phyloP scores from a whole-genome alignment of 2,113 vertebrate genomes.

The Carassius auratus region DNA sequence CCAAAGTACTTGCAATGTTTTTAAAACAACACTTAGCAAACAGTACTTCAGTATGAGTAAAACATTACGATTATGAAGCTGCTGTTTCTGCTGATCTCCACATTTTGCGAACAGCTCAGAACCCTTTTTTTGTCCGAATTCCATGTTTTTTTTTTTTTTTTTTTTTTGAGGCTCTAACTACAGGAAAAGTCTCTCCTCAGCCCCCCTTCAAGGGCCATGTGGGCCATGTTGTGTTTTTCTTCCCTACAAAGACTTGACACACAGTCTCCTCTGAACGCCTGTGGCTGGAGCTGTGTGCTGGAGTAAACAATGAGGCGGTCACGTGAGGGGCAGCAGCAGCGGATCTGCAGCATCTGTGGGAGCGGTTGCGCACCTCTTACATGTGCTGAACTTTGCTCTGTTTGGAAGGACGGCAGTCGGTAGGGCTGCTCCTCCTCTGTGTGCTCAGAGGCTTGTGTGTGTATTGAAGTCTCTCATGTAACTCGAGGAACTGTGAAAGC shows the following conservation, averaged over 20 bases:
- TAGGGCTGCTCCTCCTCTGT: conserved; percentile 38
- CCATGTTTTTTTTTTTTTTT: not conserved
- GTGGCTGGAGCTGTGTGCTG: conserved; percentile 54
- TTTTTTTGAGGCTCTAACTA: conserved; percentile 14
- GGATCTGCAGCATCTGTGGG: conserved; percentile 53
- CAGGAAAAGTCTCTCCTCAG: conserved; percentile 24
- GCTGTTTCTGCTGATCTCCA: not conserved
- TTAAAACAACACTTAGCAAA: not conserved
- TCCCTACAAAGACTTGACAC: conserved; percentile 56
- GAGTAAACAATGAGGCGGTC: conserved; percentile 51
- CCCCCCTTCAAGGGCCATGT: conserved; percentile 41
- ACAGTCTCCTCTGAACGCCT: conserved; percentile 39
- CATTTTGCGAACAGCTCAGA: not conserved
- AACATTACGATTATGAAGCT: conserved; percentile 3
- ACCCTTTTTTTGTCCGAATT: not conserved
- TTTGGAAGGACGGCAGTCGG: conserved; percentile 37
- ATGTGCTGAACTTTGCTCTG: conserved; percentile 50
- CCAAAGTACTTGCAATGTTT: not conserved
- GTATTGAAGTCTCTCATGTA: conserved; percentile 8
- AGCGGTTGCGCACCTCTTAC: conserved; percentile 50
- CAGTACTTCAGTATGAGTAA: not conserved
- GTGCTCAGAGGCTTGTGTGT: not conserved
- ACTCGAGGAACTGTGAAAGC: conserved; percentile 38
- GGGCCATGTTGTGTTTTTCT: conserved; percentile 62
- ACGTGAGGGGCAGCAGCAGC: conserved; percentile 36